Conservation (phyloP, 2,888 invertebrate species). For the Coelinius sp. region DNA sequence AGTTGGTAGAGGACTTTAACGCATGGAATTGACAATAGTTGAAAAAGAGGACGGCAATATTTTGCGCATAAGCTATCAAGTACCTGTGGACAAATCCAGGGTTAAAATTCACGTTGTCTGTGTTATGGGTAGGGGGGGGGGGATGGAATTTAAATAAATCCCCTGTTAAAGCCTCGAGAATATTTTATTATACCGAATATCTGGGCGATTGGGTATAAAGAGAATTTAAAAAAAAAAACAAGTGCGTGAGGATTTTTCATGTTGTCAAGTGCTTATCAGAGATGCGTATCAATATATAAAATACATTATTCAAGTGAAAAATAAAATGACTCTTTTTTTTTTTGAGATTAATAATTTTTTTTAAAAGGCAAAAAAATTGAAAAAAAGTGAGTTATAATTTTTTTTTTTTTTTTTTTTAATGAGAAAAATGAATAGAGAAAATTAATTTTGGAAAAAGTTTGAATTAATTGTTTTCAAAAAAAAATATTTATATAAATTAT, state of each 20-base stretch:
- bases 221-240: slow-evolving; percentile 2
- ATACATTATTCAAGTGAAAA: neutral
- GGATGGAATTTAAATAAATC: slow-evolving; percentile 21
- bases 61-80: slow-evolving; percentile 32
- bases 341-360: too few relatives aligned
- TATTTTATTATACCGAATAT: slow-evolving; percentile 18
- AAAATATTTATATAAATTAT: too few relatives aligned
- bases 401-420: neutral
- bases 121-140: neutral
- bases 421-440: too few relatives aligned
- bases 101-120: slow-evolving; percentile 1
- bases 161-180: slow-evolving; percentile 8
- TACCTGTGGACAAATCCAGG: slow-evolving; percentile 15
- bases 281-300: neutral
- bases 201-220: slow-evolving; percentile 6
- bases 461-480: too few relatives aligned
- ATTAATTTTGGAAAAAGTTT: too few relatives aligned
- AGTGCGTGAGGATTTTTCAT: neutral
- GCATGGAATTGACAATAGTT: slow-evolving; percentile 14
- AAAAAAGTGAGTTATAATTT: too few relatives aligned
- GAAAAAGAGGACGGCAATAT: neutral
- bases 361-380: too few relatives aligned
- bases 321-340: too few relatives aligned
- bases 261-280: neutral
- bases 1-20: slow-evolving; percentile 4